phyloP scores from a whole-genome alignment of 2,888 invertebrate genomes.

The Mesorhabditis sp. region DNA sequence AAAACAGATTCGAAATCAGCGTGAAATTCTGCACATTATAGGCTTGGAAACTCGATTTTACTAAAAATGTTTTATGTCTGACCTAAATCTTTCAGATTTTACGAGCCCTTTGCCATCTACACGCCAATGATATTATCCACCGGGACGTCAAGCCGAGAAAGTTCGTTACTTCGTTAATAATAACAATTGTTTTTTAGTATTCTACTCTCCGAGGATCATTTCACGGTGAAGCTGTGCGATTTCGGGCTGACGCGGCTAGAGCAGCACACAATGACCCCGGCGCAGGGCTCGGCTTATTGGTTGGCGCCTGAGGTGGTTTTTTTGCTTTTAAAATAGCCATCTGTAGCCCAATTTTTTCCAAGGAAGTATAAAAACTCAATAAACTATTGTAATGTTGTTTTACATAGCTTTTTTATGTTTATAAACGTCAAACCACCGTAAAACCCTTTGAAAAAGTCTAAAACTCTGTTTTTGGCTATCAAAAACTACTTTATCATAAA shows the following conservation, averaged over 20 bases:
- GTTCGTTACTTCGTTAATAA: not conserved
- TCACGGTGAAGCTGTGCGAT: conserved; percentile 1
- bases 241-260: not conserved
- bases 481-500: too few relatives aligned
- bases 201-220: not conserved
- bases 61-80: too few relatives aligned
- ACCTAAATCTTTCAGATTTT: not conserved
- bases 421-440: too few relatives aligned
- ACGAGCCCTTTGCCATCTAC: not conserved
- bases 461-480: too few relatives aligned
- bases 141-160: conserved; percentile 1
- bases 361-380: too few relatives aligned
- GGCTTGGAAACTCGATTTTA: too few relatives aligned
- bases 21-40: too few relatives aligned
- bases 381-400: too few relatives aligned
- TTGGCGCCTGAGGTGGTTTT: not conserved
- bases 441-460: too few relatives aligned
- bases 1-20: too few relatives aligned
- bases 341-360: too few relatives aligned
- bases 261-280: not conserved
- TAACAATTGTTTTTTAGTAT: conserved; percentile 1
- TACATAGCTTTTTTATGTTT: too few relatives aligned
- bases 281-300: not conserved
- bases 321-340: not conserved
- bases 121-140: not conserved